phyloP scores from a whole-genome alignment of 30 jellyfish, hydroid and myxozoan species.

The Clytia hemisphaerica region DNA sequence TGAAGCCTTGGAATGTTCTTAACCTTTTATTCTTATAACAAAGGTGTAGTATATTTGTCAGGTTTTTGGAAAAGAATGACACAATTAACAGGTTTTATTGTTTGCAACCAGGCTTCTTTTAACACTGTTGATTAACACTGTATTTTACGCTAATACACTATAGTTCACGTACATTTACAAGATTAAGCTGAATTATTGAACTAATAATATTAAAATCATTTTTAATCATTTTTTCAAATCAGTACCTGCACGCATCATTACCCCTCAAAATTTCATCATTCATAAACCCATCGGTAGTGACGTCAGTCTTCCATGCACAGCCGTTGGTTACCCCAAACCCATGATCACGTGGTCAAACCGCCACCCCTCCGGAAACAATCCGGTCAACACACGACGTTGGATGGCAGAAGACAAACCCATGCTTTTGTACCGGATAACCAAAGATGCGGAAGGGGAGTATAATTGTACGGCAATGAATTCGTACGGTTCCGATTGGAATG shows the following conservation, averaged over 20 bases:
- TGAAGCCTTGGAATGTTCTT: too few relatives aligned
- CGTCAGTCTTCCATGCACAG: constrained; percentile 77
- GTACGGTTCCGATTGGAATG: constrained; percentile 88
- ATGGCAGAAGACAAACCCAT: constrained; percentile 60
- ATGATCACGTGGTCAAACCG: constrained; percentile 43
- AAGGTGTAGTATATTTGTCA: too few relatives aligned
- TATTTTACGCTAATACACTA: too few relatives aligned
- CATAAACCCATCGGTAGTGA: constrained; percentile 49
- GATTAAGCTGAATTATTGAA: too few relatives aligned
- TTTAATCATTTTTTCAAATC: background rate
- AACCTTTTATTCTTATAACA: too few relatives aligned
- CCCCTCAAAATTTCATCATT: constrained; percentile 41
- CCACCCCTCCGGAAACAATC: constrained; percentile 9
- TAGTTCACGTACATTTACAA: too few relatives aligned
- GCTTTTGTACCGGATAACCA: constrained; percentile 32
- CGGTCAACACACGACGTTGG: constrained; percentile 48
- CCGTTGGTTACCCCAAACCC: constrained; percentile 94
- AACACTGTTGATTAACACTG: too few relatives aligned
- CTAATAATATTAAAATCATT: background rate
- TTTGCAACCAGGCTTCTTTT: too few relatives aligned
- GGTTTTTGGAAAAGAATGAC: too few relatives aligned
- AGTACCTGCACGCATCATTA: constrained; percentile 89
- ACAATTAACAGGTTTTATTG: too few relatives aligned
- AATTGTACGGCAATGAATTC: constrained; percentile 78
- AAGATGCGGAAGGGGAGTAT: constrained; percentile 61